These are phyloP conservation scores for Drosophila nannoptera DNA, from an alignment of 1,140 invertebrate species.

Conservation along the genomic window DNA sequence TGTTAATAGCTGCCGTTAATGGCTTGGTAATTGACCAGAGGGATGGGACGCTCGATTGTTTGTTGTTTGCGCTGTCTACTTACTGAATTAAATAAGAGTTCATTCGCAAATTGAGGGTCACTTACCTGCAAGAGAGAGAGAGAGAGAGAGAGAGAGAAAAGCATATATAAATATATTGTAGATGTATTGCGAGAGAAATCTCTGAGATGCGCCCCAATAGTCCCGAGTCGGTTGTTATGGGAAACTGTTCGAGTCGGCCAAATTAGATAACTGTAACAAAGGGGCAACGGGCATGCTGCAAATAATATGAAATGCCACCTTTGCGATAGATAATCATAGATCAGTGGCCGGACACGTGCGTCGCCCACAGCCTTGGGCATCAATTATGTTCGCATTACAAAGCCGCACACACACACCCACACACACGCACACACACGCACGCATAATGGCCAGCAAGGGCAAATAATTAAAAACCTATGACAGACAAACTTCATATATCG, in stretches of 20 bases:
- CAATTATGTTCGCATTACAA: conserved; percentile 67
- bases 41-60: conserved; percentile 16
- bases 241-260: neutral
- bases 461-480: conserved; percentile 72
- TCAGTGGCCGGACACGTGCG: conserved; percentile 36
- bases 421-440: conserved; percentile 5
- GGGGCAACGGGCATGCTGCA: conserved; percentile 3
- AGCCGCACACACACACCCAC: conserved; percentile 22
- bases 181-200: neutral
- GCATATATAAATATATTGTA: neutral
- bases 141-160: neutral
- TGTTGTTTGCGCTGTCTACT: conserved; percentile 40
- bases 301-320: conserved; percentile 35
- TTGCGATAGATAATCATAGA: conserved; percentile 48
- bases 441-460: conserved; percentile 66
- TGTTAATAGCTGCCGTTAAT: conserved; percentile 45
- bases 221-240: too few relatives aligned
- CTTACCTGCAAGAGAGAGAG: conserved; percentile 38
- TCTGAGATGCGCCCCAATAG: too few relatives aligned
- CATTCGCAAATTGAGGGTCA: conserved; percentile 22
- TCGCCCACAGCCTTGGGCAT: conserved; percentile 38
- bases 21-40: conserved; percentile 53
- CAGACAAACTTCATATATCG: conserved; percentile 34
- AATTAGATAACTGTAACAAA: neutral
- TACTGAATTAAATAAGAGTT: conserved; percentile 32